Conservation (phyloP, 2,113 vertebrate species). For the Oxyruncus cristatus region DNA sequence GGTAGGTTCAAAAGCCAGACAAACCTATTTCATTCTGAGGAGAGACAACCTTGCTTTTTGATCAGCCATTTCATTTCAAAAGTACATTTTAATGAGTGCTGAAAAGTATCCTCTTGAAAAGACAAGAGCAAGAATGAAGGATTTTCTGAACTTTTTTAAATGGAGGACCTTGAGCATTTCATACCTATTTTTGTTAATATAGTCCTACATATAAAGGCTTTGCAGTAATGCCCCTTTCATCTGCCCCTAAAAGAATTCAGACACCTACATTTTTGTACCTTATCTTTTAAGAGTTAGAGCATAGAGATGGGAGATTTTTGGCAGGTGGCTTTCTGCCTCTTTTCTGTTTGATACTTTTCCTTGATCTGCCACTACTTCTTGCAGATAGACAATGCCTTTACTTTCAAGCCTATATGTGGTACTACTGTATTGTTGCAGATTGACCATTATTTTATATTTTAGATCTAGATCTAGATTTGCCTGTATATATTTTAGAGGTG, state of each 20-base stretch:
- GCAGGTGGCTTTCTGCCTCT: background rate
- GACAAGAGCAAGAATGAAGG: background rate
- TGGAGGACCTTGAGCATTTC: background rate
- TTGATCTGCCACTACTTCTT: background rate
- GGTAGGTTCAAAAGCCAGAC: background rate
- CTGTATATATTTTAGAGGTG: background rate
- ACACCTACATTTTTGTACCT: background rate
- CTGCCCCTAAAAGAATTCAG: background rate
- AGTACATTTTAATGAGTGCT: background rate
- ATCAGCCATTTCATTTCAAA: background rate
- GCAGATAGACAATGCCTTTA: background rate
- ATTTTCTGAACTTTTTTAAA: background rate
- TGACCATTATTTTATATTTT: background rate
- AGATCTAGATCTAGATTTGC: background rate
- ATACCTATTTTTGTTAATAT: background rate
- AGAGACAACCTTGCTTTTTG: background rate
- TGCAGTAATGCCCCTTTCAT: background rate
- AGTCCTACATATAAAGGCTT: background rate
- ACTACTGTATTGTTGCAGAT: background rate
- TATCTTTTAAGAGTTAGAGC: background rate
- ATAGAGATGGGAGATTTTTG: background rate
- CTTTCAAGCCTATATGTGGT: background rate
- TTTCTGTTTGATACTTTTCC: background rate
- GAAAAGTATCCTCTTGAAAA: background rate
- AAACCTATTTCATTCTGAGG: background rate